Evolutionary conservation across 2,113 vertebrate species (phyloP).

Genomic region (Accipiter virgatus): DNA sequence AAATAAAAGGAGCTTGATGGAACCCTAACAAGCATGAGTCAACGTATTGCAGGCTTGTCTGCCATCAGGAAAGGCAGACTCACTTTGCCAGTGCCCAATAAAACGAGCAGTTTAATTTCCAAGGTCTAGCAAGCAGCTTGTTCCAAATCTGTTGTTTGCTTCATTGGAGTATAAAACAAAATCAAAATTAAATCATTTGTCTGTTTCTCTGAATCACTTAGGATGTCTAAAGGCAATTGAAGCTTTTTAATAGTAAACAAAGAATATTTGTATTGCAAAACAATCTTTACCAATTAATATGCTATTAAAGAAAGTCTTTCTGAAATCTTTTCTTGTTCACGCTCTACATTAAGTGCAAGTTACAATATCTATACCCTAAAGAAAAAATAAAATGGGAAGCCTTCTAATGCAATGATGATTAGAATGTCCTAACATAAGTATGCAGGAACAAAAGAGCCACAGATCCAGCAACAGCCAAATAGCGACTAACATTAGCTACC

Average conservation of each 20-base stretch:
- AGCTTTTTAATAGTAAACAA: constrained; percentile 8
- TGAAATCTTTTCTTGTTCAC: background rate
- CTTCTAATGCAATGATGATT: background rate
- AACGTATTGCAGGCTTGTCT: constrained; percentile 44
- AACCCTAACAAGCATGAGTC: constrained; percentile 45
- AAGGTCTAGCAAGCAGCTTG: constrained; percentile 54
- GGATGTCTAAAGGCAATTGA: constrained; percentile 12
- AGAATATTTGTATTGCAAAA: background rate
- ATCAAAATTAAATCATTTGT: constrained; percentile 40
- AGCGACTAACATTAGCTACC: background rate
- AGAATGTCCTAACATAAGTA: background rate
- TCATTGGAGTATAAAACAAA: constrained; percentile 38
- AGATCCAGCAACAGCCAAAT: background rate
- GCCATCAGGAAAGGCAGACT: constrained; percentile 36
- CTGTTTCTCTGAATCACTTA: constrained; percentile 30
- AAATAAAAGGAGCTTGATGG: constrained; percentile 49
- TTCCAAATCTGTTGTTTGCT: constrained; percentile 58
- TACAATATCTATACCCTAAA: background rate
- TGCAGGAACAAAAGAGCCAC: background rate
- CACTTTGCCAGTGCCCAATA: background rate
- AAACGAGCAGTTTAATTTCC: constrained; percentile 49
- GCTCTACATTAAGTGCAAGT: background rate
- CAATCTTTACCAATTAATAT: background rate
- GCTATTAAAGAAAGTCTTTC: background rate
- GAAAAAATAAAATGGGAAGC: background rate